Conservation (phyloP, 2,797 vertebrate genomes). For the Syngnathus rostellatus region DNA sequence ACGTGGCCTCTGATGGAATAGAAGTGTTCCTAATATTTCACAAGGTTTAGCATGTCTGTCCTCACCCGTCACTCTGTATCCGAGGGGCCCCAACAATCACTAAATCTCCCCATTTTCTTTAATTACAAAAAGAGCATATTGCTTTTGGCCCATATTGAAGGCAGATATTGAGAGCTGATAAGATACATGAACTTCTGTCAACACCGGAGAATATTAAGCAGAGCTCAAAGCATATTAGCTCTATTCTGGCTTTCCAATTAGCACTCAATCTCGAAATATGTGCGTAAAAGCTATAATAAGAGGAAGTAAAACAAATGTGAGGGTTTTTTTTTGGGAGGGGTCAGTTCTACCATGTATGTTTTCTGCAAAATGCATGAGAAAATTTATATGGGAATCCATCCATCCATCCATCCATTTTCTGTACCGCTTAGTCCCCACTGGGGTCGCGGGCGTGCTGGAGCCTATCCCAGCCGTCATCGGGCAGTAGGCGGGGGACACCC, state of each 20-base stretch:
- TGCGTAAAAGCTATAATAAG: slow-evolving; percentile 45
- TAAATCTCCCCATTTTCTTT: slow-evolving; percentile 76
- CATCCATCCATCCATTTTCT: too few species aligned
- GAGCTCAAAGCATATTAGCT: slow-evolving; percentile 66
- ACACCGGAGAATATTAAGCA: slow-evolving; percentile 69
- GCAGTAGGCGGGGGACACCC: too few species aligned
- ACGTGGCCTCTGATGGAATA: slow-evolving; percentile 53
- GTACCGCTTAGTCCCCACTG: too few species aligned
- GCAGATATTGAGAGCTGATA: slow-evolving; percentile 77
- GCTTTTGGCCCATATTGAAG: slow-evolving; percentile 67
- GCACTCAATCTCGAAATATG: slow-evolving; percentile 68
- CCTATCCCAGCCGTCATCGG: too few species aligned
- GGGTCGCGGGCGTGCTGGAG: too few species aligned
- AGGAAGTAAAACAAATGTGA: slow-evolving; percentile 38
- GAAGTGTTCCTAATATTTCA: slow-evolving; percentile 55
- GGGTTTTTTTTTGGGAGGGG: slow-evolving; percentile 25
- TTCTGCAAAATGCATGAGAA: background rate
- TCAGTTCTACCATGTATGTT: background rate
- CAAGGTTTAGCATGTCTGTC: slow-evolving; percentile 70
- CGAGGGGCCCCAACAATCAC: slow-evolving; percentile 63
- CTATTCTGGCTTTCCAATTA: slow-evolving; percentile 66
- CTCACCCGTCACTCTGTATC: slow-evolving; percentile 73
- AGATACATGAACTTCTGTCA: slow-evolving; percentile 78
- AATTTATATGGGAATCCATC: background rate
- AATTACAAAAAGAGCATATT: slow-evolving; percentile 73